phyloP scores from a whole-genome alignment of 2,797 vertebrate genomes.

The Linurgus olivaceus region DNA sequence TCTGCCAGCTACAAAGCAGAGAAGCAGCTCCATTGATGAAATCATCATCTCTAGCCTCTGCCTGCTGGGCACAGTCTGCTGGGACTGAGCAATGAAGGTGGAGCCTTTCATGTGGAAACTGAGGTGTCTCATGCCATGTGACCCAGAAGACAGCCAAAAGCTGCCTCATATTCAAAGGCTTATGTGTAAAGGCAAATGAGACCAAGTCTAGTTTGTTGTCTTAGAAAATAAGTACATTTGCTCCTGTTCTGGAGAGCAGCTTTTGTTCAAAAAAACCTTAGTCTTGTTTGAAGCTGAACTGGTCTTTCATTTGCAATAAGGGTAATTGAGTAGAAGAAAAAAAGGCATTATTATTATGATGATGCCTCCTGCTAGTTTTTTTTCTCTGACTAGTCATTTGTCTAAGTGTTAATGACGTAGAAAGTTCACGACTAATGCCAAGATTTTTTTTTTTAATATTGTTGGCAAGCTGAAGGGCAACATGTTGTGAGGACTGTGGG shows the following conservation, averaged over 20 bases:
- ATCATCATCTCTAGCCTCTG: neutral
- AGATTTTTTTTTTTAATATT: neutral
- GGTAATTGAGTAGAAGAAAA: conserved; percentile 10
- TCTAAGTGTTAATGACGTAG: neutral
- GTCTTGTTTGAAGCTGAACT: neutral
- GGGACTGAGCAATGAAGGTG: neutral
- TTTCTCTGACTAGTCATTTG: neutral
- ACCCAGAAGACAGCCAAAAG: conserved; percentile 34
- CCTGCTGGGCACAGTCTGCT: conserved; percentile 13
- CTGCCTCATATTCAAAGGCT: neutral
- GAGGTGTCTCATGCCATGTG: neutral
- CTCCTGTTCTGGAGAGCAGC: neutral
- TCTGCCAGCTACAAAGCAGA: neutral
- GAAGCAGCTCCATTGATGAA: neutral
- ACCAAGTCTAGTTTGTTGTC: neutral
- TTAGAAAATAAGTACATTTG: neutral
- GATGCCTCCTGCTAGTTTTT: neutral
- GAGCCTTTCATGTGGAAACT: neutral
- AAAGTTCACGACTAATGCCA: neutral
- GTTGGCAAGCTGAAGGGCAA: neutral
- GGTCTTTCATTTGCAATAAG: neutral
- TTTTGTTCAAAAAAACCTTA: neutral
- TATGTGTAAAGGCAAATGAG: neutral
- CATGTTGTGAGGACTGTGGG: neutral
- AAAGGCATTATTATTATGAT: neutral